These are phyloP conservation scores for Laterallus jamaicensis DNA, from an alignment of 2,113 vertebrate species.

Conservation along the genomic window DNA sequence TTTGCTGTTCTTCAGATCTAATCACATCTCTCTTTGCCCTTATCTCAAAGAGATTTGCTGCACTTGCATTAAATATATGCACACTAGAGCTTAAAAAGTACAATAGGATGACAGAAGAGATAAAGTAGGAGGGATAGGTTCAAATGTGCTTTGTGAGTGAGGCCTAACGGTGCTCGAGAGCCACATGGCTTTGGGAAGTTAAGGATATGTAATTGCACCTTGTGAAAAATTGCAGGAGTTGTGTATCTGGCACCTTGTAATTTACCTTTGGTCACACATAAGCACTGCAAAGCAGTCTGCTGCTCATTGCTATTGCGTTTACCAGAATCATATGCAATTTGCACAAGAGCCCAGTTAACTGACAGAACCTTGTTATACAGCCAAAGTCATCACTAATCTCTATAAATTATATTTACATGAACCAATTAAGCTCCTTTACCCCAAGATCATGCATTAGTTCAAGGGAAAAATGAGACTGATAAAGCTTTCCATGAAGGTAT, in stretches of 20 bases:
- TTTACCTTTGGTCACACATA: not conserved
- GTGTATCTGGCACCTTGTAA: not conserved
- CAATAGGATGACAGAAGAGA: not conserved
- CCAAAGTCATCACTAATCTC: not conserved
- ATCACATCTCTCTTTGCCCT: not conserved
- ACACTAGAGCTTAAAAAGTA: not conserved
- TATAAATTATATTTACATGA: not conserved
- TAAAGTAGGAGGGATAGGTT: not conserved
- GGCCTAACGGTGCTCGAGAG: not conserved
- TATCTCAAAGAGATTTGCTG: not conserved
- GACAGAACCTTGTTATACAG: not conserved
- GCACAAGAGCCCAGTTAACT: not conserved
- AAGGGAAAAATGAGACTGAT: not conserved
- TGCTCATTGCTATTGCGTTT: not conserved
- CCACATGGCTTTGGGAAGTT: not conserved
- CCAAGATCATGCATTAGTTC: not conserved
- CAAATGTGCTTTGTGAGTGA: not conserved
- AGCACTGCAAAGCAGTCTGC: not conserved
- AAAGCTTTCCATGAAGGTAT: not conserved
- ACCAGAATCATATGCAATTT: not conserved
- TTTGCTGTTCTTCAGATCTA: not conserved
- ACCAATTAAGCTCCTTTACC: not conserved
- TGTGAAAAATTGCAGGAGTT: not conserved
- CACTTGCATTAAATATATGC: not conserved
- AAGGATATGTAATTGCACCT: not conserved